phyloP scores from a whole-genome alignment of 2,797 vertebrate species.

The Borostomias antarcticus region DNA sequence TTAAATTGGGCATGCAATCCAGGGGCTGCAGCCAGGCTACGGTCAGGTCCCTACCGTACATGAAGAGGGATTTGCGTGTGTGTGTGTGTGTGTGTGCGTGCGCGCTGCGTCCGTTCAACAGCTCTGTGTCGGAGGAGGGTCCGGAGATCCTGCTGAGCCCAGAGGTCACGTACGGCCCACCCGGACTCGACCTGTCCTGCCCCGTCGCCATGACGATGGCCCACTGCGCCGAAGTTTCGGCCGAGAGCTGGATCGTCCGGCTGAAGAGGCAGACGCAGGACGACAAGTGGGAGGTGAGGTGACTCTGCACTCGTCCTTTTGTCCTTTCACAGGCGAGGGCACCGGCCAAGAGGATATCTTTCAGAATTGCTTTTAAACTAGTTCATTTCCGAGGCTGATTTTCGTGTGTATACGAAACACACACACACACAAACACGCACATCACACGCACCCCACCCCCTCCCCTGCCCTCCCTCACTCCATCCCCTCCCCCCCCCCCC shows the following conservation, averaged over 20 bases:
- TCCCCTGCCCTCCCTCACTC: no score
- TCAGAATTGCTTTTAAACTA: no score
- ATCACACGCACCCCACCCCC: no score
- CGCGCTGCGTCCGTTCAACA: conserved; percentile 45
- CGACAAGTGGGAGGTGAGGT: conserved; percentile 91
- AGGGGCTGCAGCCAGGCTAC: no score
- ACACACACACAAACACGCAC: no score
- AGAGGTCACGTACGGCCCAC: conserved; percentile 87
- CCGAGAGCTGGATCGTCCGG: conserved; percentile 86
- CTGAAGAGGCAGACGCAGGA: conserved; percentile 83
- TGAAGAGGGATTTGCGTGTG: background rate
- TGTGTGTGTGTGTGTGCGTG: conserved; percentile 13
- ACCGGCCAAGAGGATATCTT: no score
- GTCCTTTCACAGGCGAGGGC: background rate
- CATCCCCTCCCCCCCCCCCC: no score
- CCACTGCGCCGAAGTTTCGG: conserved; percentile 84
- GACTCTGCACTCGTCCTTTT: no score
- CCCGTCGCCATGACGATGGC: conserved; percentile 89
- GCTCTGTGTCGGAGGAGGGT: conserved; percentile 78
- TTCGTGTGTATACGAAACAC: no score
- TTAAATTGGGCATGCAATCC: no score
- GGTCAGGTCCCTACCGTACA: background rate
- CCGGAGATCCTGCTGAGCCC: conserved; percentile 86
- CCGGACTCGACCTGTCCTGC: conserved; percentile 81
- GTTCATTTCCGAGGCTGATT: no score